These are phyloP conservation scores for Amazona vittata DNA, from an alignment of 2,113 vertebrate genomes.

Conservation along the genomic window DNA sequence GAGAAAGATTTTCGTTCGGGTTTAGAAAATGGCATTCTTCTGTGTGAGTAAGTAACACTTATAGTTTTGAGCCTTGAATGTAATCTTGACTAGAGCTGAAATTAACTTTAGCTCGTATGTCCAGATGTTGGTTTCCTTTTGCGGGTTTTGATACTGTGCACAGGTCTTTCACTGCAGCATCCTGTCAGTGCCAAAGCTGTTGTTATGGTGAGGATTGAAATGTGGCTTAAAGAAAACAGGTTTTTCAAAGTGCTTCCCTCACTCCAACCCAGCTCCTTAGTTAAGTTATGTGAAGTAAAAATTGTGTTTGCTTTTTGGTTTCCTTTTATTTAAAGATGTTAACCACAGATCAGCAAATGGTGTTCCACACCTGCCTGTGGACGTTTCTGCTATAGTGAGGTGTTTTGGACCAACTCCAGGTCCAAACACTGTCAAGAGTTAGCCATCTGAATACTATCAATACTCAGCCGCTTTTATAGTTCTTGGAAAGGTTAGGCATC, in stretches of 20 bases:
- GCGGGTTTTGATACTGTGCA: not conserved
- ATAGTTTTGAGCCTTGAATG: not conserved
- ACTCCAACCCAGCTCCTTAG: not conserved
- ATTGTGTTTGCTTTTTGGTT: slow-evolving; percentile 1
- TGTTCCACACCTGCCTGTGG: not conserved
- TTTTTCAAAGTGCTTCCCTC: not conserved
- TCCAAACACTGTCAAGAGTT: not conserved
- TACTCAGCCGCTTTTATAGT: slow-evolving; percentile 25
- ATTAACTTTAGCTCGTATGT: not conserved
- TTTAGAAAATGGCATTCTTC: slow-evolving; percentile 91
- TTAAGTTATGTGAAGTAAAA: not conserved
- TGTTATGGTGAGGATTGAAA: not conserved
- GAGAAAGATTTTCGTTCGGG: slow-evolving; percentile 90
- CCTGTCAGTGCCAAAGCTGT: not conserved
- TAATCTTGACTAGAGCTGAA: not conserved
- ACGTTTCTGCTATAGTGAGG: not conserved
- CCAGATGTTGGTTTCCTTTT: not conserved
- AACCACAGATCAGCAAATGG: not conserved
- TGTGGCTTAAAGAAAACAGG: slow-evolving; percentile 2
- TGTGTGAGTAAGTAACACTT: slow-evolving; percentile 92
- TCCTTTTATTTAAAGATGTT: slow-evolving; percentile 31
- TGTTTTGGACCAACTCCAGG: not conserved
- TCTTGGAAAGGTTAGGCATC: slow-evolving; percentile 30
- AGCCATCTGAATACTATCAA: slow-evolving; percentile 22
- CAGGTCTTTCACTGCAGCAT: not conserved